These are phyloP conservation scores for Panthera leo DNA, from an alignment of 2,113 vertebrate genomes.

Conservation along the genomic window DNA sequence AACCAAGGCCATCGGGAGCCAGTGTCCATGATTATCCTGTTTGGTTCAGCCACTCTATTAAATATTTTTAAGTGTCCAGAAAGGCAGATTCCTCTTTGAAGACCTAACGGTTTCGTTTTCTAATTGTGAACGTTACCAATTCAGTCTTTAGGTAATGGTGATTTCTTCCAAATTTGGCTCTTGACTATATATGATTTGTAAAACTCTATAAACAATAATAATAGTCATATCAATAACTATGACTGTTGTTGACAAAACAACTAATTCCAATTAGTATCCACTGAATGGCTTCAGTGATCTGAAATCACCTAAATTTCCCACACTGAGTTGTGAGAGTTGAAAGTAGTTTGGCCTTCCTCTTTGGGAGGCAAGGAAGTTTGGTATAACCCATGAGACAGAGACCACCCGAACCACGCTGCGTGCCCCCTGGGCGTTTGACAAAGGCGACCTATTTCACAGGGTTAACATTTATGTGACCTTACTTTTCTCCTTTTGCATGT, in stretches of 20 bases:
- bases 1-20: background rate
- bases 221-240: background rate
- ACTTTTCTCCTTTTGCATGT: background rate
- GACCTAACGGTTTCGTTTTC: background rate
- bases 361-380: background rate
- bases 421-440: fast-evolving
- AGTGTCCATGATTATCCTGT: background rate
- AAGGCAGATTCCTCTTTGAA: background rate
- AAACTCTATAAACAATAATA: background rate
- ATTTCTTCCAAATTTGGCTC: background rate
- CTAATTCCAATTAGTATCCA: background rate
- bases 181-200: background rate
- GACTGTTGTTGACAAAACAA: background rate
- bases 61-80: background rate
- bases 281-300: background rate
- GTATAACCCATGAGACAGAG: background rate
- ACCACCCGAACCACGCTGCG: background rate
- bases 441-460: background rate
- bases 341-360: background rate
- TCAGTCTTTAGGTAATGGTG: background rate
- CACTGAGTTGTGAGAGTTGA: background rate
- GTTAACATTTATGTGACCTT: background rate
- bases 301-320: background rate
- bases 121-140: background rate
- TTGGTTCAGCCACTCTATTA: background rate